These are phyloP conservation scores for Ara ararauna DNA, from an alignment of 2,797 vertebrate genomes.

Conservation along the genomic window DNA sequence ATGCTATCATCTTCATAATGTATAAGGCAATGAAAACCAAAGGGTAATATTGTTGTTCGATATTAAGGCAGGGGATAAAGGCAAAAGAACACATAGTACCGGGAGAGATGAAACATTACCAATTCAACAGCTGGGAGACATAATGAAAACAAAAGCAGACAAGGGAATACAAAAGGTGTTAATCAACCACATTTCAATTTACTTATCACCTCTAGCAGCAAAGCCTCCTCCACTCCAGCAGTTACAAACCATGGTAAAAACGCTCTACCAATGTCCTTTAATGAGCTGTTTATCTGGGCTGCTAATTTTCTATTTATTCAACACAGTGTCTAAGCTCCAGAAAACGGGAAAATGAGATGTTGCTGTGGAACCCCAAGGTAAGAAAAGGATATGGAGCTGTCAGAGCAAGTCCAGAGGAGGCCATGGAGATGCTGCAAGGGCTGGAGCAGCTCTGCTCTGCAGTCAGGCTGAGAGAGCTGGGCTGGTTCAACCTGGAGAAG, in stretches of 20 bases:
- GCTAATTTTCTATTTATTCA: not conserved
- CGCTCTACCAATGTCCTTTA: not conserved
- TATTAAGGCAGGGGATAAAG: conserved; percentile 17
- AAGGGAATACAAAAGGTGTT: not conserved
- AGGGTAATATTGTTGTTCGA: not conserved
- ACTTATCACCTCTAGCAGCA: conserved; percentile 17
- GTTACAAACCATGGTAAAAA: not conserved
- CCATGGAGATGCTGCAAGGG: not conserved
- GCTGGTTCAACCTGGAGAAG: not conserved
- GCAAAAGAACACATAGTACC: conserved; percentile 2
- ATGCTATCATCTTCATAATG: not conserved
- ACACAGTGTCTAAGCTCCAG: not conserved
- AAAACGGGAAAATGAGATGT: not conserved
- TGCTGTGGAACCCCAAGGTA: not conserved
- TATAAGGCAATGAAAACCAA: conserved; percentile 11
- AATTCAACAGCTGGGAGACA: conserved; percentile 25
- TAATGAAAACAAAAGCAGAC: conserved; percentile 8
- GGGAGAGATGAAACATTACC: conserved; percentile 13
- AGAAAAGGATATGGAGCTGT: not conserved
- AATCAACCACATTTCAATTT: not conserved
- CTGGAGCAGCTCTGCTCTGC: not conserved
- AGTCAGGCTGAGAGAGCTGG: not conserved
- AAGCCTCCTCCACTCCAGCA: not conserved
- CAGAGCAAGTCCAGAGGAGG: not conserved
- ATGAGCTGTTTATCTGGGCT: not conserved